These are phyloP conservation scores for Paragorgia papillata DNA, from an alignment of 92 coral and sea anemone genomes.

Conservation along the genomic window DNA sequence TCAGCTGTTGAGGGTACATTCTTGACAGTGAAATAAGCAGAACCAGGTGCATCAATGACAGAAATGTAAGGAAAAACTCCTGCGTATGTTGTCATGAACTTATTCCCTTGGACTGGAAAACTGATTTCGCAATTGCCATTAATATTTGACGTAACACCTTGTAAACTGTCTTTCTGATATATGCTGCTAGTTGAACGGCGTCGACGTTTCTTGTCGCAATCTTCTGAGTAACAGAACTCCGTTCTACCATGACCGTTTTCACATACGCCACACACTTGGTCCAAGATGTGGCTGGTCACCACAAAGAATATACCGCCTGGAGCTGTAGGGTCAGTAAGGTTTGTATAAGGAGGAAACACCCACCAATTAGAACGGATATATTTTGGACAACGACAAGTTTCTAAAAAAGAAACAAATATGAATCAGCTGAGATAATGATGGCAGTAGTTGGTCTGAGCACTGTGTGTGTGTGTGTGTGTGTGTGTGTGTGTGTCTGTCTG, in stretches of 20 bases:
- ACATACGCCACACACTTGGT: conserved; percentile 65
- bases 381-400: conserved; percentile 69
- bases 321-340: conserved; percentile 14
- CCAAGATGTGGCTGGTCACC: conserved; percentile 50
- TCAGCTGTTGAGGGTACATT: conserved; percentile 33
- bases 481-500: too few relatives aligned
- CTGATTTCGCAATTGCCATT: conserved; percentile 60
- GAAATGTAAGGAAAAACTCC: conserved; percentile 67
- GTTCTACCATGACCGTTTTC: conserved; percentile 65
- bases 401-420: conserved; percentile 39
- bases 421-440: background rate
- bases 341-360: conserved; percentile 65
- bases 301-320: conserved; percentile 70
- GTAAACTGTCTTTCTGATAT: conserved; percentile 46
- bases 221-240: conserved; percentile 13
- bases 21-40: conserved; percentile 56
- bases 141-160: conserved; percentile 49
- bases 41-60: conserved; percentile 73
- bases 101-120: conserved; percentile 68
- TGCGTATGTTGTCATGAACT: conserved; percentile 51
- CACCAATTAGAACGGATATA: conserved; percentile 65
- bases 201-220: conserved; percentile 16
- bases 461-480: too few relatives aligned
- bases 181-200: conserved; percentile 9
- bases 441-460: background rate